Conservation (phyloP, 2,797 vertebrate genomes). For the Helostoma temminkii region DNA sequence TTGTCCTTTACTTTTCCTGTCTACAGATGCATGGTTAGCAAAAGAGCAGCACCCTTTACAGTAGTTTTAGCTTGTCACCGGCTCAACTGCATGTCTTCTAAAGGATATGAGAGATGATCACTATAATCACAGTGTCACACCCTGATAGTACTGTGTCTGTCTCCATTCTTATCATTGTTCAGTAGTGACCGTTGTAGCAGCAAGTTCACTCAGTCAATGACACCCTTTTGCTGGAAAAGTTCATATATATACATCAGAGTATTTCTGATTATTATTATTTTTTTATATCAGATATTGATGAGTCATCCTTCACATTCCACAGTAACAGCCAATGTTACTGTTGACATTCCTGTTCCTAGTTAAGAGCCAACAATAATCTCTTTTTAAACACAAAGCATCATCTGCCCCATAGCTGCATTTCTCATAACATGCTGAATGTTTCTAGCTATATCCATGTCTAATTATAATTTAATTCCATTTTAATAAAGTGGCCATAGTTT, state of each 20-base stretch:
- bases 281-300: conserved; percentile 2
- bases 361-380: conserved; percentile 4
- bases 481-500: too few relatives aligned
- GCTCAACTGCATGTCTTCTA: conserved; percentile 4
- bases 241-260: conserved; percentile 1
- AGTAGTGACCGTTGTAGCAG: conserved; percentile 11
- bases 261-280: conserved; percentile 6
- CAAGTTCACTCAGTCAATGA: background rate
- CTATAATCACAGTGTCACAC: conserved; percentile 36
- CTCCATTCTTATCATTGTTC: conserved; percentile 37
- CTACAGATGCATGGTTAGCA: background rate
- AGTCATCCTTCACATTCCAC: conserved; percentile 25
- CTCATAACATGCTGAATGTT: background rate
- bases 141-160: conserved; percentile 18
- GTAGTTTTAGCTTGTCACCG: background rate
- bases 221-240: background rate
- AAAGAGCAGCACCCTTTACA: background rate
- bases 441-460: background rate
- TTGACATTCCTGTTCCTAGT: background rate
- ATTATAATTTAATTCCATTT: too few relatives aligned
- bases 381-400: conserved; percentile 20
- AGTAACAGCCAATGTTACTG: conserved; percentile 10
- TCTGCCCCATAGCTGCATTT: background rate
- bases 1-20: background rate
- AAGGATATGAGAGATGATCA: background rate